Percentiles rank a stretch among this genome's conserved stretches.
phyloP scores from a whole-genome alignment of 2,888 invertebrate genomes.

The Artemia sinica region DNA sequence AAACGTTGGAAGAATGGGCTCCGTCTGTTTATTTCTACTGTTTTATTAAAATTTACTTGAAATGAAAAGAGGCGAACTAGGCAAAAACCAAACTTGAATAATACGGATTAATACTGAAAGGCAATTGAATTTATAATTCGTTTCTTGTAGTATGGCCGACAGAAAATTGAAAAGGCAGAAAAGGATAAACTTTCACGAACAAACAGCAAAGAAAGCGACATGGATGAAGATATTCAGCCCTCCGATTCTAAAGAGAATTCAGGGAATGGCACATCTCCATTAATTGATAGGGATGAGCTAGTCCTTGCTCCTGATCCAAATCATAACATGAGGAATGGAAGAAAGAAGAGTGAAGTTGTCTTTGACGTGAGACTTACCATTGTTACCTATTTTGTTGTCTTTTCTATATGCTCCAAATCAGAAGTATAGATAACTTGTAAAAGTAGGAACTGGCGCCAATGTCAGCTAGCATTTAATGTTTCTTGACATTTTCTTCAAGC shows the following conservation, averaged over 20 bases:
- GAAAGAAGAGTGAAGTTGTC: not conserved
- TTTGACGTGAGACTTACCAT: not conserved
- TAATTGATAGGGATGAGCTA: constrained; percentile 3
- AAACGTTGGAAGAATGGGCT: no score
- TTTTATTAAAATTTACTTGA: no score
- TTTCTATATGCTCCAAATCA: no score
- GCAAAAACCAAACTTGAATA: no score
- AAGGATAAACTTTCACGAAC: not conserved
- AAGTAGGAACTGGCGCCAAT: no score
- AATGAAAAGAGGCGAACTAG: no score
- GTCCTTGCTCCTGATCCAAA: constrained; percentile 2
- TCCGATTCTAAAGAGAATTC: not conserved
- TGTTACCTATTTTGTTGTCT: no score
- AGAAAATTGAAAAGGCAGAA: constrained; percentile 11
- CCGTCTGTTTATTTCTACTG: no score
- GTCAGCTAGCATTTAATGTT: no score
- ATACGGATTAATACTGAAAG: not conserved
- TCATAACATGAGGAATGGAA: constrained; percentile 12
- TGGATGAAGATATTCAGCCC: not conserved
- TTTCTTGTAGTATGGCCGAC: constrained; percentile 10
- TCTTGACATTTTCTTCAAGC: no score
- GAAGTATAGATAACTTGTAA: no score
- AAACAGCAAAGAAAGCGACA: not conserved
- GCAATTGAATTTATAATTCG: not conserved
- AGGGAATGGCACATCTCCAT: not conserved